Base-by-base conservation (phyloP, 2,888 invertebrate genomes). In the Lochmaea capreae region DNA sequence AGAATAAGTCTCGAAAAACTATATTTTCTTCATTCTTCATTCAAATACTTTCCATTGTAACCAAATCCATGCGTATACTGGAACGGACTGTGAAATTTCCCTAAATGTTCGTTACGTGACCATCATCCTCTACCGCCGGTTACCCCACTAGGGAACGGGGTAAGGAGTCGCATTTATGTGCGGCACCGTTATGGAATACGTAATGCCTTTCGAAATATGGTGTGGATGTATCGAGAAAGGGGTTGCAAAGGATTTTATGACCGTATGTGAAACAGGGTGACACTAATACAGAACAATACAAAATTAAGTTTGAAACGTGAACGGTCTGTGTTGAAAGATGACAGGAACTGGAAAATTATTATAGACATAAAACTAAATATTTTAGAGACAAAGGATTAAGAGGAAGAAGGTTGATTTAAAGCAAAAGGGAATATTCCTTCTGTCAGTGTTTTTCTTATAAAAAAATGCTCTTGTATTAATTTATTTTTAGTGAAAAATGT, bases 181-280 rank as follows among this genome's bases (percentile, higher is more conserved):
- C 70, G 54, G 42, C 63, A 70, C 70, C 63, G 63, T 22, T 46
- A 14, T 11, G 63, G 70, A 70, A 70, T 70, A 70, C 70, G 63
- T 63, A 70, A 70, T 69, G 69, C 49, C 43, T 62, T 69, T 69
- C 39, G 52, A 69, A 69, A 69, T 69, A 62, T 62, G 69, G 63
- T 57, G 70, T 49, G 43, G 54, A 62, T 62, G 42, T 70, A 69
- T 69, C 62, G 69, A 39, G 52, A 70, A 70, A 59, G 70, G 68
- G 70, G 70, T 63, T 52, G 63, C 70, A 63, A 33, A 10, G 63
- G 18, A 39, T 70, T 70, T 63, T 70, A 63, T 63, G 16, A 43
- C 70, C 70, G 42, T 52, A 63, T 22, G 62, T 54, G 57, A 39
- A 70, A 70, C 63, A 70, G 63, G 46, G 63, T 70, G 70, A 52